Conservation (phyloP, 2,113 vertebrate genomes). For the Eidolon helvum region DNA sequence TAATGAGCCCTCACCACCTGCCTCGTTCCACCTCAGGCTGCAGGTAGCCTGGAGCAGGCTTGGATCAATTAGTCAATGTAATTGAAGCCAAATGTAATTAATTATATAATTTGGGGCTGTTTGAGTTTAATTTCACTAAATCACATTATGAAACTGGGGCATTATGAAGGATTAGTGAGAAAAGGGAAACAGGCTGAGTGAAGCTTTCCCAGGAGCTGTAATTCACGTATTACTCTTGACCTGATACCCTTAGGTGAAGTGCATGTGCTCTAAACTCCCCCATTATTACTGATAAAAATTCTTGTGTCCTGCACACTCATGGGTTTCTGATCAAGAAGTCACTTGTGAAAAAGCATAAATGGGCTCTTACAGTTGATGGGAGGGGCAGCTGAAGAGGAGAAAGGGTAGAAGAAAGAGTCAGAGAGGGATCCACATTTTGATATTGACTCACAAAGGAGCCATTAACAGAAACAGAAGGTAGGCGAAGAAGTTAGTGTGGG, state of each 20-base stretch:
- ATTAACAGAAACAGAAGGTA: not conserved
- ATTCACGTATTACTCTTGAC: conserved; percentile 30
- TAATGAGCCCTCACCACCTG: conserved; percentile 66
- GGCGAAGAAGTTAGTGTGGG: not conserved
- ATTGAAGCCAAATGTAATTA: conserved; percentile 78
- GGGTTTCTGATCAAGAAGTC: not conserved
- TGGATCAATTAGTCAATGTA: conserved; percentile 73
- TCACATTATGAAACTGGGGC: conserved; percentile 68
- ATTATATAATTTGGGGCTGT: conserved; percentile 76
- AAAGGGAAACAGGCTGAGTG: conserved; percentile 40
- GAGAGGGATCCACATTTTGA: not conserved
- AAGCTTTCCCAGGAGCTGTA: conserved; percentile 18
- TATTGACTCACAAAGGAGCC: not conserved
- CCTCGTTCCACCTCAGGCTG: conserved; percentile 62
- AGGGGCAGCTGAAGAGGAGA: not conserved
- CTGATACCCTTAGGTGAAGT: not conserved
- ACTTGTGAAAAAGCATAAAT: not conserved
- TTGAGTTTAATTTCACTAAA: conserved; percentile 72
- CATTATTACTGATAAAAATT: not conserved
- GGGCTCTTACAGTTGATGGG: not conserved
- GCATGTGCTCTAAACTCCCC: not conserved
- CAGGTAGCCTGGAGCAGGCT: conserved; percentile 66
- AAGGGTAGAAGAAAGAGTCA: not conserved
- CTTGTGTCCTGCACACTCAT: not conserved
- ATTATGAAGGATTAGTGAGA: conserved; percentile 69